Evolutionary conservation across 2,888 invertebrate genomes (phyloP).

Genomic region (Eulithis testata): DNA sequence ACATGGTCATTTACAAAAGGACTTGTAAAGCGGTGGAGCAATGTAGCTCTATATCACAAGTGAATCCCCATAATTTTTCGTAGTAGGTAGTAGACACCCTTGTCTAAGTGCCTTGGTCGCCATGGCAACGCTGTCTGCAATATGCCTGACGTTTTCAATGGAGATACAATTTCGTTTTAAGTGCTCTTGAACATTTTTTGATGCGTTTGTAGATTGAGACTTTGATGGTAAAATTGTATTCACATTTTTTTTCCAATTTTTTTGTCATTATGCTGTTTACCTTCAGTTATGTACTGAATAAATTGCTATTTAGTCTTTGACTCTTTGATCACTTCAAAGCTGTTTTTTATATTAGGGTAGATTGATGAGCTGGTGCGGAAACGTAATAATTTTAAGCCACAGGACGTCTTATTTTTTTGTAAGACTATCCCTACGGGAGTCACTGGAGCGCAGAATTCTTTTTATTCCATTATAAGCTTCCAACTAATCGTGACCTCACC

Average conservation of each 20-base stretch:
- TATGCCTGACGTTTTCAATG: slow-evolving; percentile 39
- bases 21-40: too few species aligned
- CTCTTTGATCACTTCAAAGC: neutral
- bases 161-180: slow-evolving; percentile 38
- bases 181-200: slow-evolving; percentile 32
- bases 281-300: slow-evolving; percentile 1
- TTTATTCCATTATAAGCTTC: slow-evolving; percentile 44
- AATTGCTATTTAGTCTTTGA: slow-evolving; percentile 3
- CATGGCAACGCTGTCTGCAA: slow-evolving; percentile 59
- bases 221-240: slow-evolving; percentile 12
- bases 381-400: neutral
- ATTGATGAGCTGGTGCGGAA: too few species aligned
- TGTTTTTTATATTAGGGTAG: too few species aligned
- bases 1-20: too few species aligned
- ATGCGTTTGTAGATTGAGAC: slow-evolving; percentile 21
- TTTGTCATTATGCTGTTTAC: slow-evolving; percentile 6
- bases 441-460: slow-evolving; percentile 13
- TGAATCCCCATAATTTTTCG: too few species aligned
- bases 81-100: slow-evolving; percentile 24
- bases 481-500: slow-evolving; percentile 40
- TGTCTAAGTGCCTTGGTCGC: slow-evolving; percentile 67
- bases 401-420: neutral
- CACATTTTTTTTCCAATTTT: slow-evolving; percentile 7
- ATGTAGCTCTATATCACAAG: too few species aligned
- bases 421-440: slow-evolving; percentile 9